Evolutionary conservation across 1,140 invertebrate species (phyloP).

Genomic region (Nymphalis io): DNA sequence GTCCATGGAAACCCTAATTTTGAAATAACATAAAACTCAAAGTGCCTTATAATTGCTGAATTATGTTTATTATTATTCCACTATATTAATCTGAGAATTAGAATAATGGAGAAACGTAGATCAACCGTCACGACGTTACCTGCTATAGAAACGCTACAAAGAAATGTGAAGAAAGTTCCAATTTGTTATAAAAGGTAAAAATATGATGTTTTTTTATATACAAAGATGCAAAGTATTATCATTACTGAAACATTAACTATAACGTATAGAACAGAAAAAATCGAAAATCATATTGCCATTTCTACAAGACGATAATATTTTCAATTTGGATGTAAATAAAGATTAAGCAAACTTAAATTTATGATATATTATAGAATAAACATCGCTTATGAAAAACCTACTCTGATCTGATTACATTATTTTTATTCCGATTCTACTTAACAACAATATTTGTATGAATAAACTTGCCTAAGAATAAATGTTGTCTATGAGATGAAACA

Average conservation of each 20-base stretch:
- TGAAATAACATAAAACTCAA: neutral
- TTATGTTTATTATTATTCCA: no score
- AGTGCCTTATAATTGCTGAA: no score
- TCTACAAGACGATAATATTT: no score
- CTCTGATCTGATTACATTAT: no score
- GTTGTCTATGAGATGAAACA: no score
- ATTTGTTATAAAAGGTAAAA: conserved; percentile 53
- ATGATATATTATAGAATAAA: neutral
- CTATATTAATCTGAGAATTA: neutral
- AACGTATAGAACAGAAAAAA: neutral
- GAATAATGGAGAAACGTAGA: conserved; percentile 45
- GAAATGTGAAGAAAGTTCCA: conserved; percentile 61
- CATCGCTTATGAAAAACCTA: no score
- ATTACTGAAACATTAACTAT: neutral
- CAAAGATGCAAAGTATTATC: neutral
- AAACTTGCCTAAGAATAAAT: no score
- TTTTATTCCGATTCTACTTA: no score
- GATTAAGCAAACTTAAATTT: neutral
- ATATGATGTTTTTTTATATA: neutral
- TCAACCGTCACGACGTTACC: conserved; percentile 48
- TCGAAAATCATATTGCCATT: no score
- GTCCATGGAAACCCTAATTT: neutral
- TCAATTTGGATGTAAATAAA: no score
- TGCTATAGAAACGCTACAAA: conserved; percentile 66
- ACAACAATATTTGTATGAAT: no score